Evolutionary conservation across 2,113 vertebrate species (phyloP), one percentile per base, ranked within the genome.

Genomic region (Strigops habroptila): DNA sequence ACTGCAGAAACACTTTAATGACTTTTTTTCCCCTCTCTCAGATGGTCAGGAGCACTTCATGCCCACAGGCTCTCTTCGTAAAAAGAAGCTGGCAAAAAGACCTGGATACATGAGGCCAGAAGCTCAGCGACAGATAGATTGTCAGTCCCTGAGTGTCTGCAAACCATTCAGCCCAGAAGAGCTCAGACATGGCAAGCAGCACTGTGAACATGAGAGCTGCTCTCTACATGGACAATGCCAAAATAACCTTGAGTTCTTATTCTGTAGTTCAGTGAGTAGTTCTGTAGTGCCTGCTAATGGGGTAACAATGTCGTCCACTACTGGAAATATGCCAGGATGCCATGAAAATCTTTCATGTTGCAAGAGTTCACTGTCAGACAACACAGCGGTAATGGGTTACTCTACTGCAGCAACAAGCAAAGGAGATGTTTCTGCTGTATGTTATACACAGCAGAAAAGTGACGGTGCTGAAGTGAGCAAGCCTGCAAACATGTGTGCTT

Each of bases 91-190:
- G 95, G 97, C 97, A 71, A 97, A 89, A 91, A 97, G 97, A 83
- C 98, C 98, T 2, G 98, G 98, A 52, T 99, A 98, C 96, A 96
- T 98, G 99, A 98, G 98, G 87, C 93, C 93, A 33, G 92, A 98
- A 44, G 84, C 76, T 43, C 89, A 84, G 86, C 44, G 19, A 3
- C 93, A 87, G 92, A 59, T 71, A n/a, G 21, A 87, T 37, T 95
- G 95, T 84, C 95, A 90, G 65, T 67, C 90, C 55, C 18, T n/a
- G 5, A 35, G 19, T 59, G 62, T n/a, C 39, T 86, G 88, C 24
- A 3, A 87, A 7, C 48, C 5, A 0, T 27, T 83, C 55, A 43
- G 3, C 63, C 63, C 69, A 59, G 95, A 81, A 28, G 92, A 86
- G 49, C 62, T 86, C 48, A 86, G 18, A 8, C 52, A 35, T 4